Evolutionary conservation across 2,888 invertebrate genomes (phyloP).

Genomic region (Coenonympha arcania): DNA sequence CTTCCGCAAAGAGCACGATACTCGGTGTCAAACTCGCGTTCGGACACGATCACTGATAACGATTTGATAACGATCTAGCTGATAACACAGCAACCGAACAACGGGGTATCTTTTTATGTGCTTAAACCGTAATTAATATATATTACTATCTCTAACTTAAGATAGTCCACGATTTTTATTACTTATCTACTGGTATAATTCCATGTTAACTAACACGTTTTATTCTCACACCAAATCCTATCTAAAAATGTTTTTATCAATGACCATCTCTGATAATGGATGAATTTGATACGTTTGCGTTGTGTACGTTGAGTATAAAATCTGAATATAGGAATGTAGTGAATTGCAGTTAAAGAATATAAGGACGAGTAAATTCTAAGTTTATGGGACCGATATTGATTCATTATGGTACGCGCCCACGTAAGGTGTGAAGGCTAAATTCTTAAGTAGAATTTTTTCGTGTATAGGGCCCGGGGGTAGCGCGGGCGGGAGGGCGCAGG

Average conservation of each 20-base stretch:
- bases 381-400: neutral
- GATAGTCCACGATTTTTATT: slow-evolving; percentile 30
- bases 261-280: too few species aligned
- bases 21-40: slow-evolving; percentile 19
- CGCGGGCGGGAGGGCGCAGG: slow-evolving; percentile 19
- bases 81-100: slow-evolving; percentile 38
- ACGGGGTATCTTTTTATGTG: slow-evolving; percentile 22
- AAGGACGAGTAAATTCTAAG: neutral
- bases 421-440: slow-evolving; percentile 5
- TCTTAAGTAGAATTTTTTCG: slow-evolving; percentile 14
- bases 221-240: too few species aligned
- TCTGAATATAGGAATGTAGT: neutral
- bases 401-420: neutral
- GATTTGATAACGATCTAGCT: slow-evolving; percentile 50
- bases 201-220: too few species aligned
- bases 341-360: too few species aligned
- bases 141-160: slow-evolving; percentile 17
- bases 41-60: slow-evolving; percentile 54
- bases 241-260: too few species aligned
- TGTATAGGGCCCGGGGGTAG: slow-evolving; percentile 9
- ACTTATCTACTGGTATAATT: slow-evolving; percentile 22
- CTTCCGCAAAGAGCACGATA: slow-evolving; percentile 15
- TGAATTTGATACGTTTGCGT: too few species aligned
- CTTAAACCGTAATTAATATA: slow-evolving; percentile 19
- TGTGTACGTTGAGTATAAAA: too few species aligned